Evolutionary conservation across 1,140 invertebrate species (phyloP).

Genomic region (Solenopsis fugax): DNA sequence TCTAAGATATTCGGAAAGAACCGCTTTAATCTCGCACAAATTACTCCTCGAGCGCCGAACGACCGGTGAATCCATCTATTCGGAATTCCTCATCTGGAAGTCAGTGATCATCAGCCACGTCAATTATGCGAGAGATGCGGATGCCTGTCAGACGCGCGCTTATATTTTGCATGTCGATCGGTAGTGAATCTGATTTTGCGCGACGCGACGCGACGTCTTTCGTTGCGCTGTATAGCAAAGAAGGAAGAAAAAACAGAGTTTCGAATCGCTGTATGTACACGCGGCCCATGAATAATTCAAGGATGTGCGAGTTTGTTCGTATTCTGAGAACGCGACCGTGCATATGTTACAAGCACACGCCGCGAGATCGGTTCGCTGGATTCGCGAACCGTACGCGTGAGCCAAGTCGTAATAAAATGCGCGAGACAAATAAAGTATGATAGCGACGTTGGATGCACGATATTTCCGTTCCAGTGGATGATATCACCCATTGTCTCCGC

Average conservation of each 20-base stretch:
- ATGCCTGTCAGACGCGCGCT: constrained; percentile 17
- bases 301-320: constrained; percentile 52
- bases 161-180: constrained; percentile 40
- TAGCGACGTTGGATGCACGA: neutral
- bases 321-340: constrained; percentile 67
- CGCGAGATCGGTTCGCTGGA: constrained; percentile 10
- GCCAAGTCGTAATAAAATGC: constrained; percentile 64
- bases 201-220: constrained; percentile 1
- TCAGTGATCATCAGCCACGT: constrained; percentile 46
- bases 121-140: constrained; percentile 39
- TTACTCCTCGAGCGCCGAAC: neutral
- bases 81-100: constrained; percentile 36
- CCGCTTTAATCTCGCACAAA: neutral
- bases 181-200: constrained; percentile 1
- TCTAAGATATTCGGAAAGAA: constrained; percentile 15
- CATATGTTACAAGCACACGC: constrained; percentile 60
- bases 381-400: constrained; percentile 37
- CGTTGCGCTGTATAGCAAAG: neutral
- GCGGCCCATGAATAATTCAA: constrained; percentile 73
- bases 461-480: neutral
- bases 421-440: constrained; percentile 30
- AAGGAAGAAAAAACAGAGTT: constrained; percentile 38
- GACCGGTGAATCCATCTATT: constrained; percentile 14
- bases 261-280: constrained; percentile 55
- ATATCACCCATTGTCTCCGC: neutral